phyloP scores from a whole-genome alignment of 2,888 invertebrate genomes.

The Hirtodrosophila cameraria region DNA sequence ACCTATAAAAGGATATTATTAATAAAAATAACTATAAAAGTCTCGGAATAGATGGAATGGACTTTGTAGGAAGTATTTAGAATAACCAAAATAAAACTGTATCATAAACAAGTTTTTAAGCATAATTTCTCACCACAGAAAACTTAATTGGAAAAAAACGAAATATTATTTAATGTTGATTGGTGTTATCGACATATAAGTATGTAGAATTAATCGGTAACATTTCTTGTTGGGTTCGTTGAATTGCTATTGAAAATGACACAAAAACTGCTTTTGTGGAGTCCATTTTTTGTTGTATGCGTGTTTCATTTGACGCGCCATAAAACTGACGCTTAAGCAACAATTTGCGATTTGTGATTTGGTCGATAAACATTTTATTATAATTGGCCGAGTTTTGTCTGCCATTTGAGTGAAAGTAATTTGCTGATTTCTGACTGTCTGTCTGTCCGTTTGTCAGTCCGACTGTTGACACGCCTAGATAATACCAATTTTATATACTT shows the following conservation, averaged over 20 bases:
- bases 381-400: conserved; percentile 34
- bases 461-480: conserved; percentile 52
- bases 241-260: not conserved
- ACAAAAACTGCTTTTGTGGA: conserved; percentile 41
- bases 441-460: conserved; percentile 3
- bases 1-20: too few relatives aligned
- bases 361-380: conserved; percentile 55
- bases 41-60: too few relatives aligned
- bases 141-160: too few relatives aligned
- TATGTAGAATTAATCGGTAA: conserved; percentile 11
- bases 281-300: conserved; percentile 56
- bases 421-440: conserved; percentile 12
- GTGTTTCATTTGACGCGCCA: conserved; percentile 47
- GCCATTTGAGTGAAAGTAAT: conserved; percentile 69
- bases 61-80: too few relatives aligned
- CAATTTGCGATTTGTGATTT: conserved; percentile 55
- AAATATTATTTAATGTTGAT: too few relatives aligned
- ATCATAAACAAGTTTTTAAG: too few relatives aligned
- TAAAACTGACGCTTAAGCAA: conserved; percentile 39
- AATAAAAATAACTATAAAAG: too few relatives aligned
- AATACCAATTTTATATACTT: conserved; percentile 10
- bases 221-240: not conserved
- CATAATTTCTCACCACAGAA: too few relatives aligned
- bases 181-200: conserved; percentile 43
- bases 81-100: too few relatives aligned